These are phyloP conservation scores for Parotocinclus haroldoi DNA, from an alignment of 2,797 vertebrate genomes.

Conservation along the genomic window DNA sequence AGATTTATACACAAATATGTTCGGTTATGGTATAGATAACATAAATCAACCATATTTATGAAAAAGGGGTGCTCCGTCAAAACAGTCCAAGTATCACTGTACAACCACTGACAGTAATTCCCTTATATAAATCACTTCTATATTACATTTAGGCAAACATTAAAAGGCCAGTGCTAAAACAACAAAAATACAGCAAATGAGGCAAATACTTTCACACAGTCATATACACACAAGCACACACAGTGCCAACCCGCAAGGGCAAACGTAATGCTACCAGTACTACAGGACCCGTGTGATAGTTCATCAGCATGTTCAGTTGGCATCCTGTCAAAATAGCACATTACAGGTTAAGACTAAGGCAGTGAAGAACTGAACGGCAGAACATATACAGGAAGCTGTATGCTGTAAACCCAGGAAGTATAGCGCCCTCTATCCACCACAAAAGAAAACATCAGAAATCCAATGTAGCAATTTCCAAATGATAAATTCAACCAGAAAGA, in stretches of 20 bases:
- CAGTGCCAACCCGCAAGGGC: slow-evolving; percentile 36
- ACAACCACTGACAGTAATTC: too few species aligned
- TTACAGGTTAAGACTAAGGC: slow-evolving; percentile 42
- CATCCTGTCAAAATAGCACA: slow-evolving; percentile 66
- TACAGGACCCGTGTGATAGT: slow-evolving; percentile 62
- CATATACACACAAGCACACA: slow-evolving; percentile 10
- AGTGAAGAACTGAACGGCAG: background rate
- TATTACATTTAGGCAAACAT: too few species aligned
- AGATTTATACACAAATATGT: too few species aligned
- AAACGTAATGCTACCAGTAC: slow-evolving; percentile 53
- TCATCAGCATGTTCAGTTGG: slow-evolving; percentile 46
- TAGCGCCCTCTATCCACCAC: slow-evolving; percentile 15
- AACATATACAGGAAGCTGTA: background rate
- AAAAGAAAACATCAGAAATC: background rate
- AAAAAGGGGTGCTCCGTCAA: too few species aligned
- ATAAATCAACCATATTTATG: too few species aligned
- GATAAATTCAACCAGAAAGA: too few species aligned
- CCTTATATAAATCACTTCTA: too few species aligned
- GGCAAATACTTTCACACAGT: slow-evolving; percentile 2
- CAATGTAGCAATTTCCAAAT: too few species aligned
- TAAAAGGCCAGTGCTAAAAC: slow-evolving; percentile 2
- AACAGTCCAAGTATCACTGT: too few species aligned
- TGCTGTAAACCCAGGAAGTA: background rate
- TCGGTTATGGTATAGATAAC: too few species aligned
- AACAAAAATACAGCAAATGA: slow-evolving; percentile 18